phyloP scores from a whole-genome alignment of 2,888 invertebrate species.

The Schizaphis graminum region DNA sequence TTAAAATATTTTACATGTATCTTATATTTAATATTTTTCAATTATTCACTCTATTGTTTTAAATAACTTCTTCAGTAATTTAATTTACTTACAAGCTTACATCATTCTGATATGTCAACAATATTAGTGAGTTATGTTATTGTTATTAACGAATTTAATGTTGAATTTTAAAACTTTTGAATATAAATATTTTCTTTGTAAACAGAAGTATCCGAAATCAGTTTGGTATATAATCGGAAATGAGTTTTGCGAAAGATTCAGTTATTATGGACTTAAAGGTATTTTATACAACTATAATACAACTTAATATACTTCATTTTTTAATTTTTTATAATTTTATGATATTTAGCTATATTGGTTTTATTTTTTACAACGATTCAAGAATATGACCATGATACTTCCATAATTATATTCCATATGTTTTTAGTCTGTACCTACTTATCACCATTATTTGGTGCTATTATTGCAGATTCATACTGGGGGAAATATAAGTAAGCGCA shows the following conservation, averaged over 20 bases:
- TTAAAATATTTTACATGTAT: no score
- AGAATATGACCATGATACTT: slow-evolving; percentile 78
- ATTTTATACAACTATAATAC: slow-evolving; percentile 70
- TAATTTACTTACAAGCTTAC: neutral
- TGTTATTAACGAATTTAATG: neutral
- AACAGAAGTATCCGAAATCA: slow-evolving; percentile 84
- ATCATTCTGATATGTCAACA: neutral
- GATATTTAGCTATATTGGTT: slow-evolving; percentile 85
- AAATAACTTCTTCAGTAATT: neutral
- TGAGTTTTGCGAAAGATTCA: slow-evolving; percentile 98
- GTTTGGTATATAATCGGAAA: slow-evolving; percentile 95
- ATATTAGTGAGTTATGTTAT: neutral
- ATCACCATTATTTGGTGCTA: slow-evolving; percentile 90
- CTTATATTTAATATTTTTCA: no score
- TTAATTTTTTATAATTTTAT: neutral
- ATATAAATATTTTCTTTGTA: neutral
- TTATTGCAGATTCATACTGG: slow-evolving; percentile 91
- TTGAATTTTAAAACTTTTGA: neutral
- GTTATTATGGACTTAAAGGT: slow-evolving; percentile 97
- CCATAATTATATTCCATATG: slow-evolving; percentile 89
- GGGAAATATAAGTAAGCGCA: slow-evolving; percentile 83
- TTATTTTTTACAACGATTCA: slow-evolving; percentile 89
- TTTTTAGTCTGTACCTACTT: slow-evolving; percentile 92
- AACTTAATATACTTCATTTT: neutral
- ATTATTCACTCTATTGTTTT: neutral